Evolutionary conservation across 2,797 vertebrate species (phyloP), one percentile per base, ranked within the genome.

Genomic region (Lateolabrax maculatus): DNA sequence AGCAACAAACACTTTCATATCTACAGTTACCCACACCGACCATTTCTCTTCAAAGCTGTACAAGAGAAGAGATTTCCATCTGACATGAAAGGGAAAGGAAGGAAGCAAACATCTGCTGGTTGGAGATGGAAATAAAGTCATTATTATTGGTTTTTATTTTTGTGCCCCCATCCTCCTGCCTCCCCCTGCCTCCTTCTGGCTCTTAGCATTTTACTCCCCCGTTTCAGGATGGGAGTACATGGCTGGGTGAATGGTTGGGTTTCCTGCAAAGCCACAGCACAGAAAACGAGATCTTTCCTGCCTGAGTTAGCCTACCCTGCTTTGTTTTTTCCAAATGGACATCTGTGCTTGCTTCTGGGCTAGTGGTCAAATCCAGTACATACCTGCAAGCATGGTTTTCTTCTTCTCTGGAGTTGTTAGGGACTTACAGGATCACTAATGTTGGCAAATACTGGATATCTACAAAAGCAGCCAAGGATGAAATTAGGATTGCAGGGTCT

Each of bases 211-310:
- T 88, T 67, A 93, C 94, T 95, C 93, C 93, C 88, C 88, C 88
- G 84, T 88, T 90, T 94, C 95, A 96, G 95, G 95, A 96, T 96
- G 95, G 96, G 96, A 96, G 96, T 95, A 95, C 94, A 94, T 94
- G 86, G 89, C 85, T 78, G 76, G 84, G 89, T 94, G 94, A 96
- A 95, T 94, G 94, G 91, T 91, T 91, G 70, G 41, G 90, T 92
- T 96, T 96, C 96, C 95, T 96, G 95, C 92, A 88, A 80, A 90
- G 89, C 83, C 88, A 88, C 74, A 73, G 91, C 83, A 89, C 79
- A 92, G 93, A 95, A 95, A 94, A 92, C 77, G 78, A 94, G 93
- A 95, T 93, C 89, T 95, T 95, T 95, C 94, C 94, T 93, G 92
- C 87, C 87, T 39, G 71, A 81, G 81, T 91, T 88, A 80, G 75